phyloP scores from a whole-genome alignment of 2,797 vertebrate genomes.

The Eremophila alpestris region DNA sequence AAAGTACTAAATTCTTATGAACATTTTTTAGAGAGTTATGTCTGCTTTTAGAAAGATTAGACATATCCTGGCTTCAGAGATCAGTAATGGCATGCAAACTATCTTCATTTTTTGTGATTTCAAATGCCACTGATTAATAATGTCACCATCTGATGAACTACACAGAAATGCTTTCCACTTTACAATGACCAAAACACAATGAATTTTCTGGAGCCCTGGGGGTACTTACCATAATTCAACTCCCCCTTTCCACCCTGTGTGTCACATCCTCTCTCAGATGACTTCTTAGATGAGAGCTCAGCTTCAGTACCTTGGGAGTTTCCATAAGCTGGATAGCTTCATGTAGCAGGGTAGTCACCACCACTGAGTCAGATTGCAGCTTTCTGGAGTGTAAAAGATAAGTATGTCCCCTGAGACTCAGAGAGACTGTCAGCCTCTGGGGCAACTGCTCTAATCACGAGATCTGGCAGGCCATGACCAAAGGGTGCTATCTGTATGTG shows the following conservation, averaged over 20 bases:
- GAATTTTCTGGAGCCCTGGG: not conserved
- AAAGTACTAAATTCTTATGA: not conserved
- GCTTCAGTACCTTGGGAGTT: not conserved
- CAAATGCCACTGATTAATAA: not conserved
- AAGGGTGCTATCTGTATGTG: fast-evolving
- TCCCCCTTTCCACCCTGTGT: not conserved
- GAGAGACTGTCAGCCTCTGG: not conserved
- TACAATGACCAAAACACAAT: not conserved
- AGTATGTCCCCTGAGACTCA: not conserved
- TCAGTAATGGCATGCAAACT: not conserved
- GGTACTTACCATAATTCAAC: not conserved
- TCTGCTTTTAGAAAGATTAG: not conserved
- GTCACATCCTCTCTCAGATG: not conserved
- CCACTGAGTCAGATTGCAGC: not conserved
- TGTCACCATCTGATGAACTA: not conserved
- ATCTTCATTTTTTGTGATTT: not conserved
- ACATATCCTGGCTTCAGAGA: not conserved
- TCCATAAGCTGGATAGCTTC: not conserved
- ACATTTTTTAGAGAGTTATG: not conserved
- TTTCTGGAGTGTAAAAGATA: not conserved
- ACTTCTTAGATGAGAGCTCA: not conserved
- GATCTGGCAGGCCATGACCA: not conserved
- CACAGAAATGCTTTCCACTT: not conserved
- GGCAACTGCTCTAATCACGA: not conserved
- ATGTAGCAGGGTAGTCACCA: not conserved